phyloP scores from a whole-genome alignment of 2,113 vertebrate species.

The Callopanchax toddi region DNA sequence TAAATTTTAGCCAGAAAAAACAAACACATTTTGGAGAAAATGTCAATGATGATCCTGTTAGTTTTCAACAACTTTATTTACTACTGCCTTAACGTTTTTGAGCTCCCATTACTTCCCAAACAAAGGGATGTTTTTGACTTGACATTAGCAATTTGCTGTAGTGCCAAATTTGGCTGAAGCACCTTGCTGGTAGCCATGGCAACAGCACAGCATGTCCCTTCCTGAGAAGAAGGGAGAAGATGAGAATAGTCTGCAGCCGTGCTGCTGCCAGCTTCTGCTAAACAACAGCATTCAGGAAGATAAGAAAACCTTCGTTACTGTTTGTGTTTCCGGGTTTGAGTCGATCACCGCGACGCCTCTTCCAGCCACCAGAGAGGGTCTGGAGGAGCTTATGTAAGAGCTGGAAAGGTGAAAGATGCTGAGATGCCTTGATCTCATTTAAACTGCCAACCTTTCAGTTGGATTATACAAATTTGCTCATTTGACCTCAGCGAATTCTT shows the following conservation, averaged over 20 bases:
- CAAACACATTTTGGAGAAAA: too few relatives aligned
- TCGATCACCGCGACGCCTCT: neutral
- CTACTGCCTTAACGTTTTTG: too few relatives aligned
- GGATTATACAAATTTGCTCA: conserved; percentile 29
- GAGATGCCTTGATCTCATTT: conserved; percentile 40
- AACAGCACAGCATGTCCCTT: conserved; percentile 52
- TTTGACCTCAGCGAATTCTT: conserved; percentile 22
- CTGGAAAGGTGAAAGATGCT: conserved; percentile 42
- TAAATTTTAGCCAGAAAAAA: too few relatives aligned
- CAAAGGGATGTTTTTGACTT: neutral
- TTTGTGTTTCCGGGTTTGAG: conserved; percentile 22
- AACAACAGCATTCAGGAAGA: conserved; percentile 25
- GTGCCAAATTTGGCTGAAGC: conserved; percentile 1
- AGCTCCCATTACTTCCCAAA: too few relatives aligned
- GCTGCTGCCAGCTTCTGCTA: conserved; percentile 22
- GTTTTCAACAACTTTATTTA: too few relatives aligned
- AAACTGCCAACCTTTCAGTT: conserved; percentile 23
- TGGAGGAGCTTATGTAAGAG: conserved; percentile 52
- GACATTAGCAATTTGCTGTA: neutral
- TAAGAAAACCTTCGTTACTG: conserved; percentile 28
- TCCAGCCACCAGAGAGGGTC: conserved; percentile 19
- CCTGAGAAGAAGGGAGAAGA: conserved; percentile 15
- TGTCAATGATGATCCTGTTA: too few relatives aligned
- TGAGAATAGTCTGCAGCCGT: conserved; percentile 3
- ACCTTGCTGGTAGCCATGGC: conserved; percentile 59